Percentiles rank a stretch among this genome's conserved stretches.
phyloP scores from a whole-genome alignment of 1,140 invertebrate species.

The Anadara kagoshimensis region DNA sequence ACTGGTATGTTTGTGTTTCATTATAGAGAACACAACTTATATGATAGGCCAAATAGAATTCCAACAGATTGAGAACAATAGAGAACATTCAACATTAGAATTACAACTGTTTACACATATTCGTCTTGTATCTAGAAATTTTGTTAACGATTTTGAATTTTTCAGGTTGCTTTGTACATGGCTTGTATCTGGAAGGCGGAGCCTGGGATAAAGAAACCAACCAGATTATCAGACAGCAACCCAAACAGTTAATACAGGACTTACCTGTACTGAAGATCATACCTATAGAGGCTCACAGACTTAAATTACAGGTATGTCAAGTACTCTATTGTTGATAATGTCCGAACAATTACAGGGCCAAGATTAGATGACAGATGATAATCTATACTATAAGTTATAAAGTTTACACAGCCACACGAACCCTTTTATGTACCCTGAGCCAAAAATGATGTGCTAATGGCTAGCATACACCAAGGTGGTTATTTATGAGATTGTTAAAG shows the following conservation, averaged over 20 bases:
- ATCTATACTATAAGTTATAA: too few relatives aligned
- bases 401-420: too few relatives aligned
- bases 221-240: conserved; percentile 83
- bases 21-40: too few relatives aligned
- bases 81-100: not conserved
- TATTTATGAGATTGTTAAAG: too few relatives aligned
- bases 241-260: conserved; percentile 88
- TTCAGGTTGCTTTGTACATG: conserved; percentile 75
- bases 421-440: too few relatives aligned
- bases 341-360: too few relatives aligned
- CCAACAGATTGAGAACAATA: too few relatives aligned
- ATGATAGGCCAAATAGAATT: too few relatives aligned
- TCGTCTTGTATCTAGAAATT: not conserved
- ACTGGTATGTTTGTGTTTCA: too few relatives aligned
- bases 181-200: conserved; percentile 74
- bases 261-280: conserved; percentile 88
- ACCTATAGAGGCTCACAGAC: conserved; percentile 87
- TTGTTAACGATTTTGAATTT: not conserved
- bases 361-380: too few relatives aligned
- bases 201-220: conserved; percentile 84
- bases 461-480: too few relatives aligned
- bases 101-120: not conserved
- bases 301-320: conserved; percentile 78
- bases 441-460: too few relatives aligned
- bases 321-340: not conserved